Percentiles rank a stretch among this genome's conserved stretches.
These are phyloP conservation scores for Calypte anna DNA, from an alignment of 2,113 vertebrate species.

Conservation along the genomic window DNA sequence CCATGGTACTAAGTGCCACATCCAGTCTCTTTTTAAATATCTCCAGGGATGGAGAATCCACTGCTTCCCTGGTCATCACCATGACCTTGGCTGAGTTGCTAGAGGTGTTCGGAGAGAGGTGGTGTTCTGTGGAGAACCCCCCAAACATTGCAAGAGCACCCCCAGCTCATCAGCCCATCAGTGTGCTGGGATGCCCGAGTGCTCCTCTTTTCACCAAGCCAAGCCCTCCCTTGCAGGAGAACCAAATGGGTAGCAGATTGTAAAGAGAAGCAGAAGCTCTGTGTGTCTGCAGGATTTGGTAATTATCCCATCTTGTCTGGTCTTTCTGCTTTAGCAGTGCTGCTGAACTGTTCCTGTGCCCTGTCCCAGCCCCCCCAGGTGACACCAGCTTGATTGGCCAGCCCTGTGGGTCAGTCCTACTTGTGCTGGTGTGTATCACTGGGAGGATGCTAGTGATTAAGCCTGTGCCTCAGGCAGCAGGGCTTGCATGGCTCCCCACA, in stretches of 20 bases:
- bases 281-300: too few relatives aligned
- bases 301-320: too few relatives aligned
- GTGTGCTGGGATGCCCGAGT: accelerated
- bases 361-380: neutral
- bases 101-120: neutral
- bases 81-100: neutral
- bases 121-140: neutral
- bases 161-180: neutral
- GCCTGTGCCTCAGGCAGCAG: neutral
- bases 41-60: too few relatives aligned
- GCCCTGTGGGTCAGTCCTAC: neutral
- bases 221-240: neutral
- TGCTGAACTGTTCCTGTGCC: neutral
- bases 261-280: neutral
- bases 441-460: neutral
- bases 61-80: too few relatives aligned
- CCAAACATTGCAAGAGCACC: neutral
- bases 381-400: neutral
- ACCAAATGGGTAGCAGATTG: neutral
- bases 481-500: neutral
- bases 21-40: too few relatives aligned
- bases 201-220: neutral
- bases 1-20: too few relatives aligned
- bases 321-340: neutral
- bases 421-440: neutral